phyloP scores from a whole-genome alignment of 2,888 invertebrate species.

The Blomia tropicalis region DNA sequence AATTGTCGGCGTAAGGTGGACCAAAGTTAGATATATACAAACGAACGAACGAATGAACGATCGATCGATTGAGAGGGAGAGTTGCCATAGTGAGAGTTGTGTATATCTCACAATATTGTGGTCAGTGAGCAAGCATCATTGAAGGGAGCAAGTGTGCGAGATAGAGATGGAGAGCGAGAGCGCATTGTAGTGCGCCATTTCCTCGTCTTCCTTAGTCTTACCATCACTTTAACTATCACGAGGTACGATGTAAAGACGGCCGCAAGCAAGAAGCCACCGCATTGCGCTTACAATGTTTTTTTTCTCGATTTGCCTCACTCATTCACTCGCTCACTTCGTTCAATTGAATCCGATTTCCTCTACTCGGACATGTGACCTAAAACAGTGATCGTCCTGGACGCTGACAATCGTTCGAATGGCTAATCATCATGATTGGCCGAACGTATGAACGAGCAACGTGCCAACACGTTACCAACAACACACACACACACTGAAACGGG shows the following conservation, averaged over 20 bases:
- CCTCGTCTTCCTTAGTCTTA: background rate
- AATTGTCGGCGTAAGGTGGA: too few species aligned
- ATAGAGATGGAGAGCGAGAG: too few species aligned
- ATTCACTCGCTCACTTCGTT: background rate
- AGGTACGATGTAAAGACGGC: too few species aligned
- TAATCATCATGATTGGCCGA: constrained; percentile 7
- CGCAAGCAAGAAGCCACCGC: too few species aligned
- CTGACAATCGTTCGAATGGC: background rate
- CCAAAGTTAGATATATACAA: too few species aligned
- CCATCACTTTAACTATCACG: background rate
- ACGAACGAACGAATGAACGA: too few species aligned
- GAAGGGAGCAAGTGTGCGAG: too few species aligned
- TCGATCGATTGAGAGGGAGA: too few species aligned
- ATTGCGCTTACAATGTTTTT: background rate
- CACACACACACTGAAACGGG: too few species aligned
- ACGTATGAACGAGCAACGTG: constrained; percentile 3
- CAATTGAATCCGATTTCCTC: constrained; percentile 3
- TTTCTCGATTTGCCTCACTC: background rate
- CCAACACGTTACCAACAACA: too few species aligned
- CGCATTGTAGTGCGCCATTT: constrained; percentile 1
- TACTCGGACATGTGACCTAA: constrained; percentile 7
- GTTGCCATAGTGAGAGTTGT: background rate
- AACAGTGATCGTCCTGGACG: too few species aligned
- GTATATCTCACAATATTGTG: background rate
- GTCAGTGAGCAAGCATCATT: constrained; percentile 15